phyloP scores from a whole-genome alignment of 2,888 invertebrate genomes.

The Rapana venosa region DNA sequence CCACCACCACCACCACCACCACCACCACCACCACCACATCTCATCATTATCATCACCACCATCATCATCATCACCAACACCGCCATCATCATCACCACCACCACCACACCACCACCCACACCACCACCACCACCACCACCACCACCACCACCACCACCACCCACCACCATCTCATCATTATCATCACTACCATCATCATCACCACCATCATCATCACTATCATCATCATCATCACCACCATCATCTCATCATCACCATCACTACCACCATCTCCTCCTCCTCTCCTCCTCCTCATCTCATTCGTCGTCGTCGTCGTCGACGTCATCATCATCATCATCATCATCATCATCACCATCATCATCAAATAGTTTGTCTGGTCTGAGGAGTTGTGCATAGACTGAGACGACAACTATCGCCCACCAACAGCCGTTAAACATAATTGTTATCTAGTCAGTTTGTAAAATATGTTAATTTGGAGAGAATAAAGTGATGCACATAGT shows the following conservation, averaged over 20 bases:
- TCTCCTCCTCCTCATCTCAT: background rate
- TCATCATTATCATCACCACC: background rate
- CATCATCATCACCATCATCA: background rate
- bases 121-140: background rate
- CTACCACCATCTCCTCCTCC: too few relatives aligned
- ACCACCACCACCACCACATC: background rate
- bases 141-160: background rate
- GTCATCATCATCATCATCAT: background rate
- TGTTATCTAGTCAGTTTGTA: too few relatives aligned
- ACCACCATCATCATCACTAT: background rate
- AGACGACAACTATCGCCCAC: too few relatives aligned
- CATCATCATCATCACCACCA: background rate
- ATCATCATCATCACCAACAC: slow-evolving; percentile 19
- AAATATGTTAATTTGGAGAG: too few relatives aligned
- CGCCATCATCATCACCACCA: slow-evolving; percentile 40
- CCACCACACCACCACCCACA: background rate
- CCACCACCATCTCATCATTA: background rate
- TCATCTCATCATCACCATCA: background rate
- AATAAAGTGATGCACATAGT: too few relatives aligned
- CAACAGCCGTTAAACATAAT: too few relatives aligned
- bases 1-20: background rate
- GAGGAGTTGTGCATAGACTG: too few relatives aligned
- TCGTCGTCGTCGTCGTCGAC: background rate
- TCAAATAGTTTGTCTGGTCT: background rate
- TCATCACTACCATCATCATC: background rate